Evolutionary conservation across 2,113 vertebrate species (phyloP).

Genomic region (Ameiurus melas): DNA sequence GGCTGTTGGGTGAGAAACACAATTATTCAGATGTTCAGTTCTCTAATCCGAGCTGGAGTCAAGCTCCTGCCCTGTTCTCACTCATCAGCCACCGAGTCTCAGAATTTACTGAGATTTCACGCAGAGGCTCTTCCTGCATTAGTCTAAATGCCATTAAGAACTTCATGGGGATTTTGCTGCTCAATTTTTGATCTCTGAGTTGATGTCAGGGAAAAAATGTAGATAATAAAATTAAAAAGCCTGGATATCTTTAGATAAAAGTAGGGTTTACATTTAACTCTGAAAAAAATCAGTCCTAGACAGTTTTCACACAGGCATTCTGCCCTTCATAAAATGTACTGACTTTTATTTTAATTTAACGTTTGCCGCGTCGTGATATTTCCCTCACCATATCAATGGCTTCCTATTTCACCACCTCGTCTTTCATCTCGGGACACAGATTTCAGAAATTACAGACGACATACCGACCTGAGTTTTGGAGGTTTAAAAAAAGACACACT

Average conservation of each 20-base stretch:
- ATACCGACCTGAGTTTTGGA: background rate
- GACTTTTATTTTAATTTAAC: conserved; percentile 58
- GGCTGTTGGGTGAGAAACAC: conserved; percentile 30
- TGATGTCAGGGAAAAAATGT: conserved; percentile 39
- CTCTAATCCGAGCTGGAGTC: conserved; percentile 31
- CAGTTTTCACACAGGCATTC: background rate
- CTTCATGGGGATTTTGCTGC: conserved; percentile 60
- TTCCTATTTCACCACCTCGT: background rate
- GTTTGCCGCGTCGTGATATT: background rate
- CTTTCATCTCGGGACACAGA: background rate
- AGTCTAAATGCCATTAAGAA: conserved; percentile 63
- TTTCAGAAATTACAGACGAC: background rate
- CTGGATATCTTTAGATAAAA: conserved; percentile 65
- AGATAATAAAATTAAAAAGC: conserved; percentile 10
- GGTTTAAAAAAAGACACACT: background rate
- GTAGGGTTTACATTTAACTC: conserved; percentile 46
- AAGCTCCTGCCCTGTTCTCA: conserved; percentile 20
- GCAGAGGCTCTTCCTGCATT: conserved; percentile 37
- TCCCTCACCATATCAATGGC: background rate
- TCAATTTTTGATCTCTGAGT: conserved; percentile 57
- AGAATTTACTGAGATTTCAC: conserved; percentile 54
- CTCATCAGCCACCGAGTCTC: conserved; percentile 37
- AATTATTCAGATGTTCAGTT: conserved; percentile 48
- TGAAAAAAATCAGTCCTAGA: background rate
- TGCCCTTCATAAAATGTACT: conserved; percentile 55